phyloP scores from a whole-genome alignment of 2,797 vertebrate species.

The Urophycis tenuis region DNA sequence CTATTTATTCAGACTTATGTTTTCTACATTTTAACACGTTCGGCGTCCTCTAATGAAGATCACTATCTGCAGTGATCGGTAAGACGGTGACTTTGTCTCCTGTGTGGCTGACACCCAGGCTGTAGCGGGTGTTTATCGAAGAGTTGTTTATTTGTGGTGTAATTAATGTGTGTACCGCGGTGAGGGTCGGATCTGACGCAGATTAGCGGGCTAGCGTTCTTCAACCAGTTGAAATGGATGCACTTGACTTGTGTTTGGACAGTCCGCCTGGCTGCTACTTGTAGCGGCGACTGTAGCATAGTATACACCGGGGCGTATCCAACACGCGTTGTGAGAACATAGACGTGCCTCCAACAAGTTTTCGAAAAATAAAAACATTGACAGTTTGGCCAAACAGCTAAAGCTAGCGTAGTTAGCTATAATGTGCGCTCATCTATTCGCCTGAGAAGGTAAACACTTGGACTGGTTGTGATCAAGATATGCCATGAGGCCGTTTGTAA shows the following conservation, averaged over 20 bases:
- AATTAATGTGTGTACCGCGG: neutral
- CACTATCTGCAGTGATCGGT: neutral
- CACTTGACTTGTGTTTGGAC: neutral
- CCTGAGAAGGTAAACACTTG: neutral
- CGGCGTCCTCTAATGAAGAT: neutral
- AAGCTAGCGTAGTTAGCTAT: constrained; percentile 52
- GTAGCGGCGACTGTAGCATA: neutral
- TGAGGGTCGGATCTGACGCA: constrained; percentile 53
- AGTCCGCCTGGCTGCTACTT: neutral
- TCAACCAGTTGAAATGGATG: neutral
- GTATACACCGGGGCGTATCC: neutral
- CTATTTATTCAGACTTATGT: neutral
- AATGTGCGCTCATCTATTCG: constrained; percentile 29
- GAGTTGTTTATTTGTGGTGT: too few species aligned
- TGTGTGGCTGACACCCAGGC: neutral
- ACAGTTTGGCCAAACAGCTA: constrained; percentile 48
- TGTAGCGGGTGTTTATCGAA: too few species aligned
- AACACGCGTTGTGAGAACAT: neutral
- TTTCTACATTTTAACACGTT: neutral
- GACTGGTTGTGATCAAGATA: constrained; percentile 8
- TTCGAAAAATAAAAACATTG: constrained; percentile 23
- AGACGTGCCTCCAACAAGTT: neutral
- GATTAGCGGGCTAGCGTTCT: constrained; percentile 37
- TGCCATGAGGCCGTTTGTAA: neutral
- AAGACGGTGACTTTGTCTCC: neutral